Evolutionary conservation across 2,888 invertebrate genomes (phyloP), one percentile per base, ranked within the genome.

Genomic region (Hydraecia micacea): DNA sequence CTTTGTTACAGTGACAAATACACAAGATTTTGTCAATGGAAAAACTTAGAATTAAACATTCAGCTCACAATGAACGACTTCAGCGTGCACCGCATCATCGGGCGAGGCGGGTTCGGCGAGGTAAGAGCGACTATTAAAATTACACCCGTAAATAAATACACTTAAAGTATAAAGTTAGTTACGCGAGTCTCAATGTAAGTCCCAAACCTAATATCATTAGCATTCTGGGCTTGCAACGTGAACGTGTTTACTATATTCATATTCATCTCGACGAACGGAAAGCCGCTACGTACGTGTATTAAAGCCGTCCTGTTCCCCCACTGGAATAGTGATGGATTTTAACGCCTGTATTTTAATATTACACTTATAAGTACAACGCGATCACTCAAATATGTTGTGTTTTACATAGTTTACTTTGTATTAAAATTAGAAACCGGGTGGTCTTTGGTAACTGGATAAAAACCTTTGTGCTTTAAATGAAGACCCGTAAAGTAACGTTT

Each of bases 61-160:
- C 99, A 99, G 98, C 97, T 99, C 96, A 99, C 99, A 91, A 99
- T 99, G 99, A 99, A 99, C 97, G 99, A 99, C 98, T 99, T 99
- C 97, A 99, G 99, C 96, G 99, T 99, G 89, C 99, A 99, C 97
- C 98, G 99, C 93, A 99, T 99, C 94, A 99, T 99, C 92, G 99
- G 99, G 42, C 97, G 99, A 89, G 99, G 99, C 72, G 99, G 99
- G 70, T 99, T 99, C 95, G 99, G 99, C 71, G 99, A 99, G 97
- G 97, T 97, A 83, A 95, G 94, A 82, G n/a, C 71, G 93, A 82
- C 49, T 62, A 82, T 83, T 69, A 60, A 69, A 84, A 77, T 79
- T 79, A 85, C 72, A 82, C 36, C 58, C 73, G 67, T 77, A 75
- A 77, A 86, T 78, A 76, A 75, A 82, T 83, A 84, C 77, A 67